Conservation (phyloP, 2,888 invertebrate genomes). For the Drosophila mulleri region DNA sequence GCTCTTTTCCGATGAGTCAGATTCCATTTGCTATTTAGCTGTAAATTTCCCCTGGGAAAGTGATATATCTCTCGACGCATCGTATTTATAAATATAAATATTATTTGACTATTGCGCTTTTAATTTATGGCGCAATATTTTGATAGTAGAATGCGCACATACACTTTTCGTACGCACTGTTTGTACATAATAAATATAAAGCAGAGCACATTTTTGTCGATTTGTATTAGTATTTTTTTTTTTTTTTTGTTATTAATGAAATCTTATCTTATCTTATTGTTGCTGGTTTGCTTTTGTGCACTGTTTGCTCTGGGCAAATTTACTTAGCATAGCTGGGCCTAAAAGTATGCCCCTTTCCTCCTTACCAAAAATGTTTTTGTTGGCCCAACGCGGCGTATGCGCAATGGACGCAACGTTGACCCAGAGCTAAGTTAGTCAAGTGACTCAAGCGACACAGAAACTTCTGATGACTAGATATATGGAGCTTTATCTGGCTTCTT, state of each 20-base stretch:
- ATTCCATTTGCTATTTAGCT: background rate
- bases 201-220: slow-evolving; percentile 17
- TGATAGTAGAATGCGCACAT: slow-evolving; percentile 10
- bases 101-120: slow-evolving; percentile 10
- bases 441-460: background rate
- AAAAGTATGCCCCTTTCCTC: slow-evolving; percentile 64
- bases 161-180: slow-evolving; percentile 40
- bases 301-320: slow-evolving; percentile 59
- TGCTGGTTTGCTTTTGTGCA: slow-evolving; percentile 41
- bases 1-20: background rate
- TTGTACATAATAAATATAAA: slow-evolving; percentile 17
- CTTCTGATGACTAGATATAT: background rate
- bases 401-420: slow-evolving; percentile 45
- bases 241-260: slow-evolving; percentile 45
- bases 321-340: slow-evolving; percentile 61
- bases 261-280: slow-evolving; percentile 63
- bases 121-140: slow-evolving; percentile 31
- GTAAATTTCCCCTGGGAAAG: background rate
- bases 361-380: background rate
- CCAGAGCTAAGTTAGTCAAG: slow-evolving; percentile 21
- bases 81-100: slow-evolving; percentile 9
- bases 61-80: background rate
- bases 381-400: slow-evolving; percentile 42
- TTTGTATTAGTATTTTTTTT: slow-evolving; percentile 5
- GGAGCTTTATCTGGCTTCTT: slow-evolving; percentile 13